Base-by-base conservation (phyloP, 1,140 invertebrate genomes). In the Papilio polyxenes region DNA sequence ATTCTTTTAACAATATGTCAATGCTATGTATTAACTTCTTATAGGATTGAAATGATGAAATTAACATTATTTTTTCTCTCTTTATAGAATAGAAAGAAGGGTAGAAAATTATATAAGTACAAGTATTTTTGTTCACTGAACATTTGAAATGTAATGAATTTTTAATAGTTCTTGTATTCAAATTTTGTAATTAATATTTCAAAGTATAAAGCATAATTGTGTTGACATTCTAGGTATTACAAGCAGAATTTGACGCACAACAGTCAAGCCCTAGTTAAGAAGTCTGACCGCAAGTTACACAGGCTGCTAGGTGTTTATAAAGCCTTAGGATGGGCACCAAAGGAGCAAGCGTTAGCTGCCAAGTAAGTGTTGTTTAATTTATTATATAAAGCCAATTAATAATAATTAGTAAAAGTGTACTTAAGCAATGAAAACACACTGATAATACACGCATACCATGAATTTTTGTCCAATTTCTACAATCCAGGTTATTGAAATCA, bases 321-420 rank as follows among this genome's bases (percentile, higher is more conserved):
- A 85, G 96, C 98, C 0, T 94, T 99, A 8, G 98, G 98, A 2
- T 99, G 98, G 97, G 97, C 96, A 5, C 96, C 96, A 20, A 96
- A 95, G 5, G 95, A 97, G 74, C 96, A 96, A 86, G 95, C 96
- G 82, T 89, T 95, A 17, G 95, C 95, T 40, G 95, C 96, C 13
- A 96, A 93, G 95, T 96, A 93, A 87, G 91, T 90, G 77, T 31
- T 72, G 44, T 83, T 76, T 2, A 44, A 2, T 44, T 44, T 44
- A 31, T 31, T 31, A 44, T 44, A 44, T 7, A 44, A 44, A 44
- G 40, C 7, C 40, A 44, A 44, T 44, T 44, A 44, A 44, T 44
- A 44, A 44, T 6, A 44, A 6, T 44, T 44, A 2, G 7, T 44
- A 7, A 1, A 44, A 44, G 40, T 44, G 4, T n/a, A n/a, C 7